Base-by-base conservation (phyloP, 2,888 invertebrate species). In the Netelia fuscicornis region DNA sequence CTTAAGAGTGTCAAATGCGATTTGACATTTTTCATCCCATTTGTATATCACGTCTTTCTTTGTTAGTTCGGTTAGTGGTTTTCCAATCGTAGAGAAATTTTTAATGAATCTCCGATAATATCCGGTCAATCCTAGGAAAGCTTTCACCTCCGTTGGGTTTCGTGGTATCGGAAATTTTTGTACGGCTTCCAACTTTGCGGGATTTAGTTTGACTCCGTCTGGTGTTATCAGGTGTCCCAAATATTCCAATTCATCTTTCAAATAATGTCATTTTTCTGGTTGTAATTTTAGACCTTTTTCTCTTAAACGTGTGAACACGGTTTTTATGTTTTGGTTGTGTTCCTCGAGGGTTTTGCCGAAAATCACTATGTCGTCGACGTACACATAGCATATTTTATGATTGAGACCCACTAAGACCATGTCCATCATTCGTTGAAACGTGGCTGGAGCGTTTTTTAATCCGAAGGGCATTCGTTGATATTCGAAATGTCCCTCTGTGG, bases 71-170 rank as follows among this genome's bases (percentile, higher is more conserved):
- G 25, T 25, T 25, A 25, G 25, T 25, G 25, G 25, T 25, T 25
- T 25, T 25, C 25, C 25, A 25, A 25, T 25, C 25, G 25, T 25
- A 25, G 83, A 75, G 72, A 83, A 89, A 67, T 87, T 58, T 37
- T 75, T 10, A 60, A 89, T 86, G 75, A 87, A 89, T 64, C 76
- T 72, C 70, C 87, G 25, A 65, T 89, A 88, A 71, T 88, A 88
- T 9, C 87, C 86, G 30, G 83, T 67, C 20, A 88, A 64, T 11
- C 86, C 87, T 44, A 89, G 70, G 56, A 89, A 89, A 37, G 77
- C 67, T 81, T 88, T 84, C 1, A 89, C 82, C 52, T 87, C 80
- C 64, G 86, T 88, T 2, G 68, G 48, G 23, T 82, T 83, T 81
- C 82, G 84, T 56, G 87, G 87, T 25, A 72, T 79, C 23, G 85